phyloP scores from a whole-genome alignment of 37 sponge, comb jelly and placozoan species.

The Oscarella lobularis region DNA sequence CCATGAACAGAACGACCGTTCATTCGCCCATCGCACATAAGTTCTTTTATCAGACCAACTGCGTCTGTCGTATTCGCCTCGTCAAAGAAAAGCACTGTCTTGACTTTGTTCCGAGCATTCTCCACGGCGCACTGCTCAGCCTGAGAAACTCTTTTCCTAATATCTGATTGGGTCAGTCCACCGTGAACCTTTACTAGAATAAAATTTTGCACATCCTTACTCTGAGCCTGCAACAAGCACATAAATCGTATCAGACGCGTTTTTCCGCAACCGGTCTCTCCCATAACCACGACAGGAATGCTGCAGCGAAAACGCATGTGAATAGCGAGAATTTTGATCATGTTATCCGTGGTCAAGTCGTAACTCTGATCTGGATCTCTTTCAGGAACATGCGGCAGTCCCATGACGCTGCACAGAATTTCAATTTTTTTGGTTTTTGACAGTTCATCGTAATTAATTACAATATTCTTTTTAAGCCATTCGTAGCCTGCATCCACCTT shows the following conservation, averaged over 20 bases:
- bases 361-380: slow-evolving; percentile 31
- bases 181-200: slow-evolving; percentile 63
- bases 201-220: slow-evolving; percentile 24
- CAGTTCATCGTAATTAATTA: slow-evolving; percentile 34
- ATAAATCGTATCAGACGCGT: slow-evolving; percentile 22
- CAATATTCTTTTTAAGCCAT: too few species aligned
- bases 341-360: slow-evolving; percentile 60
- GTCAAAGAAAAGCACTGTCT: slow-evolving; percentile 56
- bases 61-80: slow-evolving; percentile 57
- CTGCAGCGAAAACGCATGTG: slow-evolving; percentile 77
- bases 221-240: slow-evolving; percentile 11
- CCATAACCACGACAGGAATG: slow-evolving; percentile 46
- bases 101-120: slow-evolving; percentile 5
- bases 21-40: slow-evolving; percentile 42
- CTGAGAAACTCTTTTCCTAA: slow-evolving; percentile 12
- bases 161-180: slow-evolving; percentile 31
- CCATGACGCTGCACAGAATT: slow-evolving; percentile 31
- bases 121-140: slow-evolving; percentile 28
- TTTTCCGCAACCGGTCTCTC: slow-evolving; percentile 47
- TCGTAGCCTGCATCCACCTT: too few species aligned
- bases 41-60: slow-evolving; percentile 36
- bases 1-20: slow-evolving; percentile 16
- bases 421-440: slow-evolving; percentile 15
- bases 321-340: slow-evolving; percentile 75
- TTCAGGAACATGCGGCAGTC: background rate